These are phyloP conservation scores for Macquaria ambigua DNA, from an alignment of 2,113 vertebrate species.

Conservation along the genomic window DNA sequence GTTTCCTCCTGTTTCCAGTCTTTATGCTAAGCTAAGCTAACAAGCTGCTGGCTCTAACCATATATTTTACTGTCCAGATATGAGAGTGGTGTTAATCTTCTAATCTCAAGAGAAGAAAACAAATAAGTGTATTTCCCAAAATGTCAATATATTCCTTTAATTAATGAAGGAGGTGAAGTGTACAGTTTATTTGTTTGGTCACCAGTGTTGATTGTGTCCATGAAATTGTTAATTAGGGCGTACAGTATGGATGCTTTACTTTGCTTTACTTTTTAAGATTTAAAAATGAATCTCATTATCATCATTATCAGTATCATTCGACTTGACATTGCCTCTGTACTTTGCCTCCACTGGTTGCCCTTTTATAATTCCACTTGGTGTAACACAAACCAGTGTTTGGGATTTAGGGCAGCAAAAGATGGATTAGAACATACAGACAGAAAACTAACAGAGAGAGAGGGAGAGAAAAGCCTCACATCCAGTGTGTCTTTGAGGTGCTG, in stretches of 20 bases:
- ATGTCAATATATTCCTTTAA: background rate
- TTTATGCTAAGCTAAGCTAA: background rate
- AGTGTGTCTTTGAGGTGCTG: conserved; percentile 48
- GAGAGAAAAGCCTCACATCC: conserved; percentile 31
- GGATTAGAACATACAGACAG: conserved; percentile 51
- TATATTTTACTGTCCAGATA: background rate
- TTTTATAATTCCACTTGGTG: conserved; percentile 44
- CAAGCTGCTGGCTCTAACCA: background rate
- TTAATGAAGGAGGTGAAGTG: background rate
- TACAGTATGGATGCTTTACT: background rate
- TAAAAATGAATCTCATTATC: background rate
- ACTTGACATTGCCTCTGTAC: conserved; percentile 4
- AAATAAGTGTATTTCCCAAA: background rate
- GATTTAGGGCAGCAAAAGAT: conserved; percentile 43
- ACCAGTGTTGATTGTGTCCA: background rate
- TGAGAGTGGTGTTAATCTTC: background rate
- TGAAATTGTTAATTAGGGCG: background rate
- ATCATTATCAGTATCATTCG: background rate
- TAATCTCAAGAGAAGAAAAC: background rate
- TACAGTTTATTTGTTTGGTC: background rate
- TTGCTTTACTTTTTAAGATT: background rate
- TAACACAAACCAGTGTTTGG: conserved; percentile 57
- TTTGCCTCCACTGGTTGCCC: conserved; percentile 33
- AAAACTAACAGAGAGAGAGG: conserved; percentile 17
- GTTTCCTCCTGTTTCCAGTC: background rate